These are phyloP conservation scores for Tenebrosternarchus preto DNA, from an alignment of 2,113 vertebrate genomes.

Conservation along the genomic window DNA sequence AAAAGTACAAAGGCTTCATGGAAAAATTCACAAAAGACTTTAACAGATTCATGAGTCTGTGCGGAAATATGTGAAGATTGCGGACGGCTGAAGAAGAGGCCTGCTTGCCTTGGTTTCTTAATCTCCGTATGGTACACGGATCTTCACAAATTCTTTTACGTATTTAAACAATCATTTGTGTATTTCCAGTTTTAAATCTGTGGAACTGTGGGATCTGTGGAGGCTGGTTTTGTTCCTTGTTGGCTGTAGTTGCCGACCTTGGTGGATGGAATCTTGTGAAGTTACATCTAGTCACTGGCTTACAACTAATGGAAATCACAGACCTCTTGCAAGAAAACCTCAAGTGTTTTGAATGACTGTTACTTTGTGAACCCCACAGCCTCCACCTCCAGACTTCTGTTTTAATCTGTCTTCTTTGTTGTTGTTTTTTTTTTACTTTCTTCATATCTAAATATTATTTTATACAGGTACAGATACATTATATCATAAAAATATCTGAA, in stretches of 20 bases:
- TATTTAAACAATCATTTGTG: slow-evolving; percentile 34
- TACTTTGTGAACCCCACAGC: slow-evolving; percentile 13
- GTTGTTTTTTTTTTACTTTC: slow-evolving; percentile 38
- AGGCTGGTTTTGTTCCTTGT: slow-evolving; percentile 14
- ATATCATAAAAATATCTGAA: slow-evolving; percentile 29
- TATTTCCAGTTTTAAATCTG: slow-evolving; percentile 20
- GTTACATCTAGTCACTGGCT: background rate
- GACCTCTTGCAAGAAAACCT: slow-evolving; percentile 23
- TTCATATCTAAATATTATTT: slow-evolving; percentile 49
- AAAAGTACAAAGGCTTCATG: slow-evolving; percentile 1
- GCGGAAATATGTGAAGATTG: slow-evolving; percentile 9
- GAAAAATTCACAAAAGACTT: background rate
- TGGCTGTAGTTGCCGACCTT: slow-evolving; percentile 7
- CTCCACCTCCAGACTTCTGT: slow-evolving; percentile 21
- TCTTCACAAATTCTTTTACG: slow-evolving; percentile 8
- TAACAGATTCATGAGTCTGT: slow-evolving; percentile 1
- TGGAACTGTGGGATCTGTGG: background rate
- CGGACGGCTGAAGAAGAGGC: slow-evolving; percentile 27
- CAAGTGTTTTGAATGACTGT: slow-evolving; percentile 2
- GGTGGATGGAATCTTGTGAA: slow-evolving; percentile 13
- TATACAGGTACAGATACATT: slow-evolving; percentile 54
- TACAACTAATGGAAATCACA: slow-evolving; percentile 18
- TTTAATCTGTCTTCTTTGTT: slow-evolving; percentile 19
- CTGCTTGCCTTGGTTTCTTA: slow-evolving; percentile 1
- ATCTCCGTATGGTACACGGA: slow-evolving; percentile 33